phyloP scores from a whole-genome alignment of 2,888 invertebrate species.

The Melitaea athalia region DNA sequence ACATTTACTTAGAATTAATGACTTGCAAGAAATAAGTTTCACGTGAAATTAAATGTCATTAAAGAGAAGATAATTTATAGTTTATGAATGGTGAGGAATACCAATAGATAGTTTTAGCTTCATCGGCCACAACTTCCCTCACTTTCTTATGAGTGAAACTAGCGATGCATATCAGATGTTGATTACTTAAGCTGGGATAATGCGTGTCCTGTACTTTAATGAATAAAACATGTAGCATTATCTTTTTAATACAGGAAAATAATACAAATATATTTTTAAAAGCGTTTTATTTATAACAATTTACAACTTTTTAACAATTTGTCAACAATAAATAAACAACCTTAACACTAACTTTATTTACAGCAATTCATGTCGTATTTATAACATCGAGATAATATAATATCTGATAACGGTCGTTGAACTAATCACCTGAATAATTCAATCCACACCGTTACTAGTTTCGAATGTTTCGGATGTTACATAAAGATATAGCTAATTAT shows the following conservation, averaged over 20 bases:
- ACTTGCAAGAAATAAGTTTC: background rate
- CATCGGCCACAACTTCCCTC: conserved; percentile 45
- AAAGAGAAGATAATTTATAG: background rate
- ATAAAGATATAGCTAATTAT: conserved; percentile 26
- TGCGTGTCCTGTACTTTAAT: conserved; percentile 14
- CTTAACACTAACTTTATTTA: conserved; percentile 64
- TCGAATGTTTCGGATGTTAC: conserved; percentile 23
- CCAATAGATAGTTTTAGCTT: conserved; percentile 4
- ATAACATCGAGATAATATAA: conserved; percentile 37
- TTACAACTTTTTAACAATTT: conserved; percentile 51
- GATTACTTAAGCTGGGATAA: conserved; percentile 53
- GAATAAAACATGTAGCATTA: background rate
- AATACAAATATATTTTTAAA: conserved; percentile 25
- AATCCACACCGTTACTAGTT: conserved; percentile 33
- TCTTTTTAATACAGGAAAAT: conserved; percentile 22
- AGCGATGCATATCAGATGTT: conserved; percentile 52
- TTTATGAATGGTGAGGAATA: conserved; percentile 15
- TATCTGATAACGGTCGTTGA: conserved; percentile 41
- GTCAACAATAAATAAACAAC: conserved; percentile 51
- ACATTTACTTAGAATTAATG: background rate
- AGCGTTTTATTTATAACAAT: conserved; percentile 46
- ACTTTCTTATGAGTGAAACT: conserved; percentile 71
- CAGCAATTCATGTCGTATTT: conserved; percentile 70
- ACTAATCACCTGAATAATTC: conserved; percentile 53
- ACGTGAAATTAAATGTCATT: background rate